Evolutionary conservation across 2,113 vertebrate species (phyloP).

Genomic region (Heliornis fulica): DNA sequence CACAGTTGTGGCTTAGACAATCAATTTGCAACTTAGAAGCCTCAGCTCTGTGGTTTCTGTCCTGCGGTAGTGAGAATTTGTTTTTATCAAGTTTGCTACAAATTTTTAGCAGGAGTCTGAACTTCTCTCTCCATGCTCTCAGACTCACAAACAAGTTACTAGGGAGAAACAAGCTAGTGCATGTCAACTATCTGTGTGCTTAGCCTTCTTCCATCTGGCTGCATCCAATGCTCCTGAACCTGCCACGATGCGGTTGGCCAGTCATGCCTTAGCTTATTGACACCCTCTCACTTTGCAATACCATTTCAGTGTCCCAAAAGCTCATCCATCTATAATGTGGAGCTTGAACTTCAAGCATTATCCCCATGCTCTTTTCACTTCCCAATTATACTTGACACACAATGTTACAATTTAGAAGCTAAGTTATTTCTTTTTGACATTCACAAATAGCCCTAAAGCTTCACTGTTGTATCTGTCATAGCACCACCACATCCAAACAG

Average conservation of each 20-base stretch:
- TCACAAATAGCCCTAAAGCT: not conserved
- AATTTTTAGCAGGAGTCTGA: not conserved
- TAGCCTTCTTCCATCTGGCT: not conserved
- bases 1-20: not conserved
- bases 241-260: not conserved
- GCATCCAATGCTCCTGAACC: not conserved
- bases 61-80: not conserved
- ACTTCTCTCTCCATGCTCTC: not conserved
- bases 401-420: not conserved
- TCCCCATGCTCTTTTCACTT: not conserved
- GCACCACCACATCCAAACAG: not conserved
- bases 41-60: not conserved
- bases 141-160: not conserved
- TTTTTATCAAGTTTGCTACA: not conserved
- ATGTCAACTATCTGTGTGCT: not conserved
- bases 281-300: not conserved
- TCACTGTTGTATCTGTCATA: not conserved
- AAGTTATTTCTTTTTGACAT: not conserved
- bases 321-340: not conserved
- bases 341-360: not conserved
- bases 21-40: not conserved
- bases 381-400: not conserved
- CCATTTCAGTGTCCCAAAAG: not conserved
- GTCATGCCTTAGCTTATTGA: not conserved
- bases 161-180: not conserved